Percentiles rank a stretch among this genome's conserved stretches.
These are phyloP conservation scores for Micrastur ruficollis DNA, from an alignment of 2,797 vertebrate genomes.

Conservation along the genomic window DNA sequence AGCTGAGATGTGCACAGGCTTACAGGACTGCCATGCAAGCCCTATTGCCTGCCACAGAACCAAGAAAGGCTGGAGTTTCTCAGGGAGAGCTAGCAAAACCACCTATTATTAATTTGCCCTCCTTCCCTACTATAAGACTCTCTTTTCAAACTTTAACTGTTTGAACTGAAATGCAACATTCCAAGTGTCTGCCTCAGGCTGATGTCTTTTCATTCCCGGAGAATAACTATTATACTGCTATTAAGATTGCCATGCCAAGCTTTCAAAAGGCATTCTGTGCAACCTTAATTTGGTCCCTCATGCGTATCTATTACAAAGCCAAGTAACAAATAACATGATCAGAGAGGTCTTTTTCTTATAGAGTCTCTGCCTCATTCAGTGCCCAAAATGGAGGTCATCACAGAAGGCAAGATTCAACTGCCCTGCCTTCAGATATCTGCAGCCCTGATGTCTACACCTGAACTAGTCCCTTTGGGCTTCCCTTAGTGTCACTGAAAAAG, in stretches of 20 bases:
- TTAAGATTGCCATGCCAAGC: background rate
- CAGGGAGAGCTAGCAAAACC: background rate
- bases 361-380: background rate
- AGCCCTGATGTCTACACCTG: background rate
- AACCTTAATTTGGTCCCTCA: background rate
- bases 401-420: background rate
- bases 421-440: background rate
- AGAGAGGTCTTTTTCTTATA: background rate
- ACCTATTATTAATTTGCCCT: background rate
- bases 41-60: background rate
- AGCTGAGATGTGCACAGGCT: background rate
- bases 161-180: conserved; percentile 17
- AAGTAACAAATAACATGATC: background rate
- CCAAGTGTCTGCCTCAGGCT: background rate
- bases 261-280: background rate
- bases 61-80: background rate
- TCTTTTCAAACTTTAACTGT: background rate
- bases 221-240: background rate
- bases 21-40: background rate
- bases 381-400: background rate
- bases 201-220: background rate
- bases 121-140: background rate
- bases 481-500: background rate
- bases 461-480: background rate
- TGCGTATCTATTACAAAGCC: background rate